These are phyloP conservation scores for Orchesella flavescens DNA, from an alignment of 2,888 invertebrate species.

Conservation along the genomic window DNA sequence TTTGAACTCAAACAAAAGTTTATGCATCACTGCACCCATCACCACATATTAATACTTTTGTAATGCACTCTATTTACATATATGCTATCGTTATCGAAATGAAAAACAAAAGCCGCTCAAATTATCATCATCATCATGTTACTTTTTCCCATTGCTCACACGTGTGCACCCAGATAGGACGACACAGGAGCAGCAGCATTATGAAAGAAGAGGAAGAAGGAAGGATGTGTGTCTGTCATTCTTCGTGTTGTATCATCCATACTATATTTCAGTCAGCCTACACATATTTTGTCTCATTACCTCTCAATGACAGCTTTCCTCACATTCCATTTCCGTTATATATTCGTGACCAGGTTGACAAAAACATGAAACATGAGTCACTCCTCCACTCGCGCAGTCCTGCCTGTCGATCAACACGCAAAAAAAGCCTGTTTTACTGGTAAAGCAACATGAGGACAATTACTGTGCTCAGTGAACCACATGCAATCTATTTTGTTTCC, in stretches of 20 bases:
- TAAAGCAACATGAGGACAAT: conserved; percentile 7
- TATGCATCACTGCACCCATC: too few species aligned
- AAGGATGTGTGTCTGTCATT: conserved; percentile 7
- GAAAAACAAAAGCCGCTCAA: too few species aligned
- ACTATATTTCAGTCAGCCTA: background rate
- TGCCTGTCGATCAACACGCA: background rate
- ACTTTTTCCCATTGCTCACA: background rate
- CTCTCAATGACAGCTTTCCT: conserved; percentile 12
- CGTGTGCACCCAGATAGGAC: background rate
- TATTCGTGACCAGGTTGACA: conserved; percentile 24
- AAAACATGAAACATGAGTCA: background rate
- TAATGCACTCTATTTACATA: too few species aligned
- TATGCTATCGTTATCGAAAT: too few species aligned
- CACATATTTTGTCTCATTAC: conserved; percentile 12
- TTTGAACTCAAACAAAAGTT: too few species aligned
- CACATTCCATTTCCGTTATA: conserved; percentile 25
- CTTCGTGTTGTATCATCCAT: background rate
- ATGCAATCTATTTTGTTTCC: conserved; percentile 16
- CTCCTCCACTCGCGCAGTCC: background rate
- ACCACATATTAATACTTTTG: too few species aligned
- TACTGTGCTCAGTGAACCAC: conserved; percentile 19
- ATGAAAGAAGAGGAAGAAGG: background rate
- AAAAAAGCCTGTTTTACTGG: background rate
- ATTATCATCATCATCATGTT: background rate
- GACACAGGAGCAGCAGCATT: background rate